Conservation (phyloP, 2,888 invertebrate species). For the Emmelina monodactyla region DNA sequence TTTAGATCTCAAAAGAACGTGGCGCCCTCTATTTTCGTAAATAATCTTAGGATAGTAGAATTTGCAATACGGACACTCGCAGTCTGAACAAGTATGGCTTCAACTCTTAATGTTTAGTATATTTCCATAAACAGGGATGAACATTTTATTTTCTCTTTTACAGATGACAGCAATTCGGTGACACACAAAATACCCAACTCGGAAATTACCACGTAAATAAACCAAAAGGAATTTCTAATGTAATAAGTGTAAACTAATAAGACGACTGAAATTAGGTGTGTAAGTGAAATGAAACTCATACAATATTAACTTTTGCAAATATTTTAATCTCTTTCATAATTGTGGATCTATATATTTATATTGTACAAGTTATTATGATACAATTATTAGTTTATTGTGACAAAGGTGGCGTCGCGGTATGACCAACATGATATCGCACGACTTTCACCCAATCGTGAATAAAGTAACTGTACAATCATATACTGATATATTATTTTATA, state of each 20-base stretch:
- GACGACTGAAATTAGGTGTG: constrained; percentile 29
- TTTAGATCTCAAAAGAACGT: too few species aligned
- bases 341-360: constrained; percentile 68
- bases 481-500: constrained; percentile 40
- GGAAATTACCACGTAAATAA: constrained; percentile 21
- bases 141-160: too few species aligned
- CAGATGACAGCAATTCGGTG: too few species aligned
- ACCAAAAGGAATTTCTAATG: constrained; percentile 9
- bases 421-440: constrained; percentile 35
- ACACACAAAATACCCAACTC: constrained; percentile 60
- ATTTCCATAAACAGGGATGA: too few species aligned
- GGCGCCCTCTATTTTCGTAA: too few species aligned
- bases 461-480: constrained; percentile 50
- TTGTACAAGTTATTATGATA: constrained; percentile 64
- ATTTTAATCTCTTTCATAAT: constrained; percentile 69
- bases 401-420: constrained; percentile 32
- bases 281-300: constrained; percentile 44
- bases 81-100: too few species aligned
- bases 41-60: too few species aligned
- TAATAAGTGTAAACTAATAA: constrained; percentile 24
- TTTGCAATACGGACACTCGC: too few species aligned
- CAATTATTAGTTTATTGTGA: constrained; percentile 51
- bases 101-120: too few species aligned
- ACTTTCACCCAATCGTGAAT: constrained; percentile 40
- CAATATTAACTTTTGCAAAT: constrained; percentile 64